Evolutionary conservation across 2,888 invertebrate species (phyloP).

Genomic region (Tortrix viridana): DNA sequence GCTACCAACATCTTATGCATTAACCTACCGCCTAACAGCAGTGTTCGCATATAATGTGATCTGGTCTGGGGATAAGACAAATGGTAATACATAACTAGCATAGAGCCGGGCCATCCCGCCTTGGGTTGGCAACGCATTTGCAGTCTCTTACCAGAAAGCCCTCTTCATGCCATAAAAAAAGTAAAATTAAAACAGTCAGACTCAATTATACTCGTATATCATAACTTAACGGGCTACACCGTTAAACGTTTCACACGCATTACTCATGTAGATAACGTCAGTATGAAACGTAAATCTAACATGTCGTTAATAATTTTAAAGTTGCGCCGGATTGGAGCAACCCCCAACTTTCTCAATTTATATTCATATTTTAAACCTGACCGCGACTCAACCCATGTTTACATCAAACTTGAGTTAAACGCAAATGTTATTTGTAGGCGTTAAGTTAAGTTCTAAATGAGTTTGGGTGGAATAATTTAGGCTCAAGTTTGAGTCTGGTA

Average conservation of each 20-base stretch:
- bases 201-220: background rate
- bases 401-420: conserved; percentile 57
- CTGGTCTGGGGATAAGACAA: too few relatives aligned
- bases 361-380: conserved; percentile 80
- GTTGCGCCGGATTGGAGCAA: conserved; percentile 67
- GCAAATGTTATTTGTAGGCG: conserved; percentile 31
- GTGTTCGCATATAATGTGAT: too few relatives aligned
- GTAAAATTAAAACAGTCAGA: too few relatives aligned
- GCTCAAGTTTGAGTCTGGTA: background rate
- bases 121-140: too few relatives aligned
- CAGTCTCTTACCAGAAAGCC: too few relatives aligned
- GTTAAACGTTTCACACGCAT: conserved; percentile 41
- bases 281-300: conserved; percentile 54
- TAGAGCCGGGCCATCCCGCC: too few relatives aligned
- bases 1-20: too few relatives aligned
- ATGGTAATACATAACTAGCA: too few relatives aligned
- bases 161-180: too few relatives aligned
- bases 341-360: conserved; percentile 78
- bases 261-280: conserved; percentile 45
- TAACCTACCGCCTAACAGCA: too few relatives aligned
- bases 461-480: conserved; percentile 1
- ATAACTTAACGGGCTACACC: background rate
- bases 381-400: conserved; percentile 65
- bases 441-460: conserved; percentile 19
- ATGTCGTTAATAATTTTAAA: conserved; percentile 75